Conservation (phyloP, 92 coral and sea anemone genomes). For the Palythoa heliodiscus region DNA sequence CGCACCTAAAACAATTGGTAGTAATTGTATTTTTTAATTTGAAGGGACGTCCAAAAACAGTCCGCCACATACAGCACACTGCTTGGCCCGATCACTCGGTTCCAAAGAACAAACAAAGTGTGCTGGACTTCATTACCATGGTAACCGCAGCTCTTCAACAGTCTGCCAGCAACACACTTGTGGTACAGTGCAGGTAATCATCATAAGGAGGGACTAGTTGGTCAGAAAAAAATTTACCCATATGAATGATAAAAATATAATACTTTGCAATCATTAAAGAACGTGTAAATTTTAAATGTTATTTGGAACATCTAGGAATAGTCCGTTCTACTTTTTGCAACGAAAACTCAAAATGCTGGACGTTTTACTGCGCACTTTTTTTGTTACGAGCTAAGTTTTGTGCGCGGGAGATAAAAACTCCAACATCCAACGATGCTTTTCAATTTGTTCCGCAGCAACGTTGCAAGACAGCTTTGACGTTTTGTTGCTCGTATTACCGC, state of each 20-base stretch:
- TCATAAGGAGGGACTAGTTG: not conserved
- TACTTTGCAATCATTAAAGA: too few relatives aligned
- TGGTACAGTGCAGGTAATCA: conserved; percentile 58
- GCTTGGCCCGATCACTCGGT: conserved; percentile 50
- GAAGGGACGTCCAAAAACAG: conserved; percentile 20
- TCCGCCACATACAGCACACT: conserved; percentile 53
- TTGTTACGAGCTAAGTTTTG: too few relatives aligned
- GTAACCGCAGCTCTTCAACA: conserved; percentile 53
- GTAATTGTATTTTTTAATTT: not conserved
- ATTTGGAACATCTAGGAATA: too few relatives aligned
- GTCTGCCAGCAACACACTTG: conserved; percentile 47
- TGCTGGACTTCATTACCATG: conserved; percentile 46
- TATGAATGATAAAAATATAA: not conserved
- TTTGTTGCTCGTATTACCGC: too few relatives aligned
- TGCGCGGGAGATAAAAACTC: too few relatives aligned
- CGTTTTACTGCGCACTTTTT: too few relatives aligned
- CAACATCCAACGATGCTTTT: too few relatives aligned
- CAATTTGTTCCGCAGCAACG: too few relatives aligned
- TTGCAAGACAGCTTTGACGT: too few relatives aligned
- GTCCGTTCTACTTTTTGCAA: too few relatives aligned
- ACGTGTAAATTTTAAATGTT: too few relatives aligned
- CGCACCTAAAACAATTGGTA: not conserved
- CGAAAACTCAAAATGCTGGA: too few relatives aligned
- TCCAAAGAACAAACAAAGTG: conserved; percentile 47
- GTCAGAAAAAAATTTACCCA: not conserved